A percentile compares a stretch with the other conserved stretches of the same genome.
These are phyloP conservation scores for Micromussa lordhowensis DNA, from an alignment of 92 coral and sea anemone genomes.

Conservation along the genomic window DNA sequence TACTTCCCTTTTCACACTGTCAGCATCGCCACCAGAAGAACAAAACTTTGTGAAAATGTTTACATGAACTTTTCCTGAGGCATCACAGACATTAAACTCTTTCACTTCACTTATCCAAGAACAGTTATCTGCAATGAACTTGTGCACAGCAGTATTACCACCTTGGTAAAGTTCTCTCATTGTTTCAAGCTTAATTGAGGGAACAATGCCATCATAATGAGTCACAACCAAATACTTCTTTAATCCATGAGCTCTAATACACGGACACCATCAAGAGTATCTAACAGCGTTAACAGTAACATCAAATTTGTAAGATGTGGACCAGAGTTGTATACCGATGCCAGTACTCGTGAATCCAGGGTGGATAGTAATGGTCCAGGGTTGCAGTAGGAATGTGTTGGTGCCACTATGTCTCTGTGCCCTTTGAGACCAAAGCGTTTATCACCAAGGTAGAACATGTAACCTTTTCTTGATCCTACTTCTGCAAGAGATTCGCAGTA, in stretches of 20 bases:
- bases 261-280: constrained; percentile 67
- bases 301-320: constrained; percentile 63
- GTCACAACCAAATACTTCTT: constrained; percentile 32
- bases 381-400: constrained; percentile 47
- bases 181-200: constrained; percentile 21
- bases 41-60: constrained; percentile 56
- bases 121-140: constrained; percentile 47
- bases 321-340: constrained; percentile 47
- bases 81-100: constrained; percentile 66
- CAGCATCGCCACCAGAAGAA: constrained; percentile 59
- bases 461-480: constrained; percentile 63
- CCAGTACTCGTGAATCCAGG: constrained; percentile 26
- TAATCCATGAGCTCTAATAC: constrained; percentile 12
- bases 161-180: constrained; percentile 63
- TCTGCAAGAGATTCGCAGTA: constrained; percentile 69
- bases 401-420: constrained; percentile 53
- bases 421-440: constrained; percentile 70
- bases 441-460: constrained; percentile 69
- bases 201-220: constrained; percentile 73
- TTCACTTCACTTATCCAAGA: constrained; percentile 73
- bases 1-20: constrained; percentile 52
- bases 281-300: constrained; percentile 48
- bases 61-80: constrained; percentile 58
- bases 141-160: constrained; percentile 54
- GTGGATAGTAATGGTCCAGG: constrained; percentile 70